These are phyloP conservation scores for Lytechinus variegatus DNA, from an alignment of 35 echinoderm and acorn worm genomes.

Conservation along the genomic window DNA sequence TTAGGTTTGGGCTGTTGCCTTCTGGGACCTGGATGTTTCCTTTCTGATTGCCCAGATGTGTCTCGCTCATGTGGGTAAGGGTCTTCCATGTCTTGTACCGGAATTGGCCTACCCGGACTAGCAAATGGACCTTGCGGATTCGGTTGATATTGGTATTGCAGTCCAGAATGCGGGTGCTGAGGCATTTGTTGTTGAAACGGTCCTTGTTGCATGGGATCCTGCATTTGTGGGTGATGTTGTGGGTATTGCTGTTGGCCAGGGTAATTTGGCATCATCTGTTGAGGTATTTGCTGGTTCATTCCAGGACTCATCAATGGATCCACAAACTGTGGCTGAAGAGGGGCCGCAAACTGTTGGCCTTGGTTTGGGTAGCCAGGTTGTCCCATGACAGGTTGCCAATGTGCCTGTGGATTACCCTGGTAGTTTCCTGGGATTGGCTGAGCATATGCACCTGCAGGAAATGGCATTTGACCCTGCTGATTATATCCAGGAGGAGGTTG, in stretches of 20 bases:
- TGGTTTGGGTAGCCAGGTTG: neutral
- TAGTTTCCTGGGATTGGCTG: neutral
- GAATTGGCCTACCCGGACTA: neutral
- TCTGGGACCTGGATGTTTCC: neutral
- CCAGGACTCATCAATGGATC: conserved; percentile 42
- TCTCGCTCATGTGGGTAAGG: conserved; percentile 16
- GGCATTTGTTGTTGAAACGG: neutral
- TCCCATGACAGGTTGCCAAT: conserved; percentile 17
- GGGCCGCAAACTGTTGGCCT: neutral
- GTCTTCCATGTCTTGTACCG: conserved; percentile 12
- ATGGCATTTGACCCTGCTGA: neutral
- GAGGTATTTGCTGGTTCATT: conserved; percentile 31
- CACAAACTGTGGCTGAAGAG: conserved; percentile 10
- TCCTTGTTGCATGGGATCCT: neutral
- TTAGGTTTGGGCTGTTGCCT: conserved; percentile 56
- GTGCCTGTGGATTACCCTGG: conserved; percentile 22
- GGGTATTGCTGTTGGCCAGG: conserved; percentile 19
- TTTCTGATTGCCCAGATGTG: neutral
- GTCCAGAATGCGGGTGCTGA: conserved; percentile 8
- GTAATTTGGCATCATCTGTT: conserved; percentile 30
- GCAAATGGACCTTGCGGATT: neutral
- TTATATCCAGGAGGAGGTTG: neutral
- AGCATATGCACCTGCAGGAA: conserved; percentile 41
- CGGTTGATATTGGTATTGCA: conserved; percentile 48
- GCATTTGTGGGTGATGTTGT: conserved; percentile 42